Base-by-base conservation (phyloP, 2,888 invertebrate genomes). In the Pyralis farinalis region DNA sequence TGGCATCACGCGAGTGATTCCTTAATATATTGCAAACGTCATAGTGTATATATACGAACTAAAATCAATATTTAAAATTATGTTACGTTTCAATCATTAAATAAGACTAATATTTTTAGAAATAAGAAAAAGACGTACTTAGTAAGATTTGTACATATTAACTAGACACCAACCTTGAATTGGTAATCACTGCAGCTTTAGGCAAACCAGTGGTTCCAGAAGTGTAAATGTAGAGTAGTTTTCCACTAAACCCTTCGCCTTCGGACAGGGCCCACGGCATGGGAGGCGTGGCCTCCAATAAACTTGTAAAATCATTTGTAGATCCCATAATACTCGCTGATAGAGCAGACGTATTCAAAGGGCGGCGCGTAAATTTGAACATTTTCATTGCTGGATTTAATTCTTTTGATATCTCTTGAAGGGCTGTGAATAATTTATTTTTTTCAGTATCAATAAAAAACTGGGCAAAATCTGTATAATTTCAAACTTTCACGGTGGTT, bases 191-290 rank as follows among this genome's bases (percentile, higher is more conserved):
- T 30, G 99, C 99, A 25, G 99, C 98, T 79, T 99, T 99, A 0
- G 99, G 98, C 46, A 98, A 81, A 4, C 99, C 99, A 1, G 99
- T 99, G 0, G 99, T 99, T 22, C 99, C 99, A 31, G 98, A 98
- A 0, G 99, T 99, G 79, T 97, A 99, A 65, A 99, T 98, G 71
- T 98, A 99, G 30, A 98, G 90, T 38, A 99, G 82, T 61, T 93
- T 93, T 63, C 96, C 96, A 48, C 93, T 91, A 71, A 95, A 95
- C 40, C 92, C 91, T 2, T 91, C 83, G 46, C 92, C 91, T 5
- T 92, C 91, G 27, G 90, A 78, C 8, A 90, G 74, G 44, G 89
- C 68, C 55, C 94, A 93, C 0, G 90, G 77, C 0, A 89, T 71
- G 0, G 91, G 73, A 0, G 92, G 67, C 0, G 92, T 91, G 9